Evolutionary conservation across 1,140 invertebrate genomes (phyloP).

Genomic region (Amyelois transitella): DNA sequence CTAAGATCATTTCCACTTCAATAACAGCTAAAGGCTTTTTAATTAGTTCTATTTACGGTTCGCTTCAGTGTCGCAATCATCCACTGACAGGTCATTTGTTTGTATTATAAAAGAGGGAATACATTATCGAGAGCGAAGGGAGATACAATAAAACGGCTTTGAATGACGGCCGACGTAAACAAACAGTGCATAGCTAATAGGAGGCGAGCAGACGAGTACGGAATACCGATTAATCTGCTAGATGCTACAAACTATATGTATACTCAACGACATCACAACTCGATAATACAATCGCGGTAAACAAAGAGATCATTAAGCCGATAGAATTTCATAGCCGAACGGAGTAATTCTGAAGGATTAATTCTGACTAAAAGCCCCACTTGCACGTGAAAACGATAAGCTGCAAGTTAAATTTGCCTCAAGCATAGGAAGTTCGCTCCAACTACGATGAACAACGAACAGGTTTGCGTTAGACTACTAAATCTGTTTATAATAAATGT

Average conservation of each 20-base stretch:
- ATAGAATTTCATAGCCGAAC: too few relatives aligned
- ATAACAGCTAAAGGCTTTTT: not conserved
- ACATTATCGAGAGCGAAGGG: slow-evolving; percentile 30
- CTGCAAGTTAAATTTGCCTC: not conserved
- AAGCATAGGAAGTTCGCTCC: not conserved
- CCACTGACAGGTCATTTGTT: slow-evolving; percentile 14
- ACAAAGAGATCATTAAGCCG: not conserved
- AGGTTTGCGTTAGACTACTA: too few relatives aligned
- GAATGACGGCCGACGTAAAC: slow-evolving; percentile 47
- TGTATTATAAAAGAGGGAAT: slow-evolving; percentile 22
- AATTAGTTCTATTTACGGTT: not conserved
- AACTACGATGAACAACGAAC: not conserved
- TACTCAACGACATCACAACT: not conserved
- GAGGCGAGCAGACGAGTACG: slow-evolving; percentile 27
- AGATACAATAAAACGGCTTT: slow-evolving; percentile 36
- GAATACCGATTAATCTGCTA: slow-evolving; percentile 58
- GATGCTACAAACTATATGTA: slow-evolving; percentile 19
- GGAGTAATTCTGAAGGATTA: too few relatives aligned
- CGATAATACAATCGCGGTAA: not conserved
- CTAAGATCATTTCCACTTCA: not conserved
- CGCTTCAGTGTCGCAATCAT: not conserved
- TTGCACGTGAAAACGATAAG: not conserved
- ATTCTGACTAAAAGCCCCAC: not conserved
- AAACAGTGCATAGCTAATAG: slow-evolving; percentile 55
- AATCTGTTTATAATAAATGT: too few relatives aligned